Base-by-base conservation (phyloP, 2,113 vertebrate genomes). In the Felis catus region DNA sequence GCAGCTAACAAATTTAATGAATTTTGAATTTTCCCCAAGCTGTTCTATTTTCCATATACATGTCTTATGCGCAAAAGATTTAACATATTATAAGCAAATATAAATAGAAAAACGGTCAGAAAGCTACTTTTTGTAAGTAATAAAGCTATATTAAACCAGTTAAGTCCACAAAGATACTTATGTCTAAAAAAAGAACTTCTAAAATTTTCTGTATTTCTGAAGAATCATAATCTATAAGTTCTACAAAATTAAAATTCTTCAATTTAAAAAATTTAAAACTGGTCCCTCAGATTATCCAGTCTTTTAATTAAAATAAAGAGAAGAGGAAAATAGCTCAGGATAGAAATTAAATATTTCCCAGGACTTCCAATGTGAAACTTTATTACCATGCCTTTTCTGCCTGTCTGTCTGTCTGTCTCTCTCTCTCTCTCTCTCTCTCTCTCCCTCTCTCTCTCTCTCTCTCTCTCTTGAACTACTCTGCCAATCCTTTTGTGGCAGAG, bases 61-160 rank as follows among this genome's bases (percentile, higher is more conserved):
- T 10, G 63, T 87, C 86, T 78, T 84, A 81, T 65, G 73, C 66
- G 48, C 79, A 92, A 95, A 96, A 93, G 31, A 76, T 83, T 29
- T 79, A 92, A 81, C 21, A 27, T 55, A 78, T 11, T 48, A 1
- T 55, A 45, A 58, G 73, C 27, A 90, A 73, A 23, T 78, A 84
- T 1, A 76, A 0, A 83, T 1, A 65, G 31, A 48, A 48, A 66
- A 36, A 55, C 19, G 76, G 82, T n/a, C 51, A 82, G n/a, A 87
- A 97, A 84, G 71, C 1, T 10, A 68, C 21, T 63, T 94, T 78
- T 81, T 78, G 9, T n/a, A 93, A 89, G 23, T 70, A 96, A 79
- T 65, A 89, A 92, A 92, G 71, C 88, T 53, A 53, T 15, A 78
- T 25, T 68, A 86, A 89, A 39, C 5, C 4, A 80, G 45, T 11